phyloP scores from a whole-genome alignment of 2,888 invertebrate species.

The Junonia oenone region DNA sequence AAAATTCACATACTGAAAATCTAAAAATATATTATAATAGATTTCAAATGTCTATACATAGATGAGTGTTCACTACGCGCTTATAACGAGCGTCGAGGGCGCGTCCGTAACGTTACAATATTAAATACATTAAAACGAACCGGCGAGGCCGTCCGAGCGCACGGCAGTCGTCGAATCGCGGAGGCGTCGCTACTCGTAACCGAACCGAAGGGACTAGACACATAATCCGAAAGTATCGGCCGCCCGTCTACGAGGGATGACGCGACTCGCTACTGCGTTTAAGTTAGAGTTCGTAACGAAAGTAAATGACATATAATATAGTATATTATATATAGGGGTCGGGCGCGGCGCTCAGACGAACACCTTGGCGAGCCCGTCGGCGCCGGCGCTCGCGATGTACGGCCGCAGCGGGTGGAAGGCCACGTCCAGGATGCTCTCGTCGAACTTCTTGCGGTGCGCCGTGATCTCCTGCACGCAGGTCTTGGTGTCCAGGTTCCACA shows the following conservation, averaged over 20 bases:
- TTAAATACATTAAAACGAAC: constrained; percentile 51
- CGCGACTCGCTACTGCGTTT: constrained; percentile 44
- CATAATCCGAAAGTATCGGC: neutral
- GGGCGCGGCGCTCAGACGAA: constrained; percentile 84
- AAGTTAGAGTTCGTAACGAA: constrained; percentile 28
- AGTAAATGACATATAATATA: constrained; percentile 42
- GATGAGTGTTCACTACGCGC: constrained; percentile 71
- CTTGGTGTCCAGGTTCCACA: constrained; percentile 99
- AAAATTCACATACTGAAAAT: constrained; percentile 76
- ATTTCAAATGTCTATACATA: constrained; percentile 78
- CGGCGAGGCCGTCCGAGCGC: neutral
- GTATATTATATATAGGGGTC: constrained; percentile 30
- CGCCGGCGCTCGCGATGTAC: constrained; percentile 99
- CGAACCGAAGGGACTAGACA: constrained; percentile 32
- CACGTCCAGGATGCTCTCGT: constrained; percentile 99
- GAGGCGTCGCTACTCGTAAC: constrained; percentile 49
- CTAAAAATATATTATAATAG: constrained; percentile 79
- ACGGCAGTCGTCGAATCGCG: neutral
- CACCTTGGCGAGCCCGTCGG: constrained; percentile 99
- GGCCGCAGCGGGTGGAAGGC: constrained; percentile 99
- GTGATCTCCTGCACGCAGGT: constrained; percentile 99
- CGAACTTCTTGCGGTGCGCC: constrained; percentile 99
- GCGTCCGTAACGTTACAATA: constrained; percentile 56
- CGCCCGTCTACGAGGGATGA: constrained; percentile 9
- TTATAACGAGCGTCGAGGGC: constrained; percentile 53